phyloP scores from a whole-genome alignment of 2,797 vertebrate species.

The Ataeniobius toweri region DNA sequence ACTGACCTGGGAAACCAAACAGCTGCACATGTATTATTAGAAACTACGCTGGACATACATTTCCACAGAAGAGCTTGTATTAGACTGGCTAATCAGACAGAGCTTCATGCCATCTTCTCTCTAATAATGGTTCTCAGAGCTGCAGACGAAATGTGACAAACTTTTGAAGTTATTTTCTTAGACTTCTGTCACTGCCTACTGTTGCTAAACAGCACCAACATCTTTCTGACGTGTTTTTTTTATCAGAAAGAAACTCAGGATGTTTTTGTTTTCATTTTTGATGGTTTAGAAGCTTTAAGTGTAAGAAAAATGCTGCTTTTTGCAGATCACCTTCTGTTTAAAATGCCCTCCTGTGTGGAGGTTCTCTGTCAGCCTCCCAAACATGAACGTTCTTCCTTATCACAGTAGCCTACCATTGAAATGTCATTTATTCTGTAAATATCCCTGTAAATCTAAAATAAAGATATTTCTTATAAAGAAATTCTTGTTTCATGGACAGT shows the following conservation, averaged over 20 bases:
- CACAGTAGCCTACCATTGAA: conserved; percentile 58
- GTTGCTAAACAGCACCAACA: background rate
- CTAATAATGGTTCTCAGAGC: background rate
- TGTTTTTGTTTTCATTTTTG: conserved; percentile 3
- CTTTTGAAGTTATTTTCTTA: conserved; percentile 18
- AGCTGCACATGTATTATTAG: conserved; percentile 19
- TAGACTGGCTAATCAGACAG: background rate
- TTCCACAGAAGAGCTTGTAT: background rate
- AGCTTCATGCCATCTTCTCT: conserved; percentile 10
- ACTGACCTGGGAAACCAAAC: conserved; percentile 12
- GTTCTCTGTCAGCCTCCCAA: conserved; percentile 16
- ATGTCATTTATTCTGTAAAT: conserved; percentile 58
- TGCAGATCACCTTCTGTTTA: conserved; percentile 19
- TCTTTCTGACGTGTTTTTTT: conserved; percentile 6
- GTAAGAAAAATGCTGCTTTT: conserved; percentile 37
- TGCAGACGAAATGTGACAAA: conserved; percentile 36
- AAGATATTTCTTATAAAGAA: conserved; percentile 45
- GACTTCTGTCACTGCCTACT: background rate
- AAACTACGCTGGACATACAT: background rate
- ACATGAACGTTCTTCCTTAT: conserved; percentile 50
- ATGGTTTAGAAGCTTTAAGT: conserved; percentile 20
- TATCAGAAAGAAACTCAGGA: conserved; percentile 21
- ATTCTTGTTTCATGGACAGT: background rate
- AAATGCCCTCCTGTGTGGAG: conserved; percentile 6
- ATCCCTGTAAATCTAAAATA: conserved; percentile 66